Evolutionary conservation across 2,113 vertebrate genomes (phyloP).

Genomic region (Geothlypis trichas): DNA sequence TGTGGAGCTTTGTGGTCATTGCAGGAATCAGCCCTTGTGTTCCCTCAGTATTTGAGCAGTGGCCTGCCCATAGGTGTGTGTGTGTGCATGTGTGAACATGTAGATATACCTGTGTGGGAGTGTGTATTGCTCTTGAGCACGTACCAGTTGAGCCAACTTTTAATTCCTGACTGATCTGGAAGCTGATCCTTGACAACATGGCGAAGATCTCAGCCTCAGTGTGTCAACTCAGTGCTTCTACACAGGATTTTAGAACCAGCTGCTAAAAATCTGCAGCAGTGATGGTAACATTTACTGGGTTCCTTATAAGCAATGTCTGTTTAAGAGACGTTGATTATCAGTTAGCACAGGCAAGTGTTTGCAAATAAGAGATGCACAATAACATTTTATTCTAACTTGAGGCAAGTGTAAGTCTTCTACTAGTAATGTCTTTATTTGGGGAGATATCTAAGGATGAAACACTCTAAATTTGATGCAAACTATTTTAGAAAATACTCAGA

Average conservation of each 20-base stretch:
- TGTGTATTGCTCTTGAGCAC: neutral
- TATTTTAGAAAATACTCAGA: conserved; percentile 43
- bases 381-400: neutral
- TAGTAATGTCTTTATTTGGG: conserved; percentile 33
- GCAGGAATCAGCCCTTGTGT: neutral
- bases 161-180: neutral
- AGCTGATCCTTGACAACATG: neutral
- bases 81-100: rapidly evolving
- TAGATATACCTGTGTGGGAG: rapidly evolving
- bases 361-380: neutral
- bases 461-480: conserved; percentile 14
- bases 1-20: neutral
- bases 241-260: neutral
- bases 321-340: neutral
- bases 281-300: neutral
- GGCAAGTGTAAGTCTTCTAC: neutral
- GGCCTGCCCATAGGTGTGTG: neutral
- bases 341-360: neutral
- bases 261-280: neutral
- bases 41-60: neutral
- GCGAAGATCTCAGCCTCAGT: neutral
- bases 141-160: neutral
- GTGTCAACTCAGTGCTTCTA: neutral
- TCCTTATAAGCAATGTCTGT: neutral
- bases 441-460: conserved; percentile 13